Percentiles rank a stretch among this genome's conserved stretches.
Conservation (phyloP, 2,797 vertebrate species). For the Varecia variegata region DNA sequence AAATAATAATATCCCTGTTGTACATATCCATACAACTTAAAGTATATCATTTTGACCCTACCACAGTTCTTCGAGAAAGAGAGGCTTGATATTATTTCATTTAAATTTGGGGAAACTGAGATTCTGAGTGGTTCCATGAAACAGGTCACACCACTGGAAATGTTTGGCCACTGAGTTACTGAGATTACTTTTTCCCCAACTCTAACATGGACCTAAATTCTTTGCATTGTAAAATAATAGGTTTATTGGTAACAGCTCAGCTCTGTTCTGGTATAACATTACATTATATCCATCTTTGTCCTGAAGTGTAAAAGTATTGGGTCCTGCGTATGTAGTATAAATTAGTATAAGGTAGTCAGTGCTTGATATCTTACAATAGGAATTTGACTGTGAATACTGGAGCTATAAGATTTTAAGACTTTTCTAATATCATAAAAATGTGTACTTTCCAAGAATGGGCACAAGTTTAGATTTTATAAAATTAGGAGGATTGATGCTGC, state of each 20-base stretch:
- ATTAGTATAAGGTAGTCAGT: not conserved
- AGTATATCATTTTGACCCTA: not conserved
- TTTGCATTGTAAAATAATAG: not conserved
- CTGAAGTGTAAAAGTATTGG: not conserved
- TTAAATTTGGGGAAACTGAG: not conserved
- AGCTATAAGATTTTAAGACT: not conserved
- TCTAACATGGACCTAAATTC: not conserved
- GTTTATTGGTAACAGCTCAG: not conserved
- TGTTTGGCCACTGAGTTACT: not conserved
- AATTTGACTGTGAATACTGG: not conserved
- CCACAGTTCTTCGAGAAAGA: not conserved
- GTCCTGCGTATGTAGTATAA: not conserved
- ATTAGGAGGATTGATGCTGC: not conserved
- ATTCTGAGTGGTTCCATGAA: not conserved
- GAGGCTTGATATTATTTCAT: not conserved
- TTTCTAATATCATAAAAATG: not conserved
- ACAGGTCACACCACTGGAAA: not conserved
- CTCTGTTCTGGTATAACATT: not conserved
- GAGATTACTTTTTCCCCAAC: too few species aligned
- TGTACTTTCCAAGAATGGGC: not conserved
- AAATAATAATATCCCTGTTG: not conserved
- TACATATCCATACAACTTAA: not conserved
- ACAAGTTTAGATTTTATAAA: not conserved
- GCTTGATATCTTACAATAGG: not conserved
- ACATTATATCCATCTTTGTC: not conserved